phyloP scores from a whole-genome alignment of 2,113 vertebrate genomes.

The Tringa solitaria region DNA sequence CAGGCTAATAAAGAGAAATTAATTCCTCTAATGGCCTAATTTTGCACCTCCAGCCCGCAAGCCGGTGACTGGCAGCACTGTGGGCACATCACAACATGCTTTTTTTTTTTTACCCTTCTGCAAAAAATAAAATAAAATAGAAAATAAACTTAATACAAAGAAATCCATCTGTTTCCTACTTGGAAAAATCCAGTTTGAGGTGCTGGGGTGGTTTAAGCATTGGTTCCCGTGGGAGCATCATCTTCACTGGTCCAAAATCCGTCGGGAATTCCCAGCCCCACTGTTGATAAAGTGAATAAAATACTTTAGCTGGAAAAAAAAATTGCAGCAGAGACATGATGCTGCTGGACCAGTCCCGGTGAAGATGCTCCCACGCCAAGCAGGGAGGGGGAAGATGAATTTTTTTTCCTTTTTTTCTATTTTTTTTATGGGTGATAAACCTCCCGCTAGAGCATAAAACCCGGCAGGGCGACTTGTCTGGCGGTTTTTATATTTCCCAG shows the following conservation, averaged over 20 bases:
- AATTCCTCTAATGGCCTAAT: slow-evolving; percentile 82
- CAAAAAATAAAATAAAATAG: background rate
- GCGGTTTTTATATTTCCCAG: background rate
- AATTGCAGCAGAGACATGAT: background rate
- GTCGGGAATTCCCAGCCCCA: background rate
- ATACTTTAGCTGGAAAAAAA: background rate
- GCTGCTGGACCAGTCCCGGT: background rate
- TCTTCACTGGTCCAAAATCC: background rate
- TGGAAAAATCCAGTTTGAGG: background rate
- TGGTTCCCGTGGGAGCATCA: background rate
- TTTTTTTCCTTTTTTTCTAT: background rate
- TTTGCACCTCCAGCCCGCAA: slow-evolving; percentile 71
- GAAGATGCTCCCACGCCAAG: background rate
- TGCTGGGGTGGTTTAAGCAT: background rate
- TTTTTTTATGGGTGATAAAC: slow-evolving; percentile 47
- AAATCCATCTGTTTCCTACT: background rate
- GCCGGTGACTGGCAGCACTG: background rate
- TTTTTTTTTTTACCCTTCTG: background rate
- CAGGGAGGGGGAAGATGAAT: background rate
- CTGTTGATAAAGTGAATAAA: background rate
- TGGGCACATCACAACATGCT: background rate
- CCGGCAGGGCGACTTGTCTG: background rate
- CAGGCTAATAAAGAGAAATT: slow-evolving; percentile 82
- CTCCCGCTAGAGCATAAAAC: slow-evolving; percentile 28
- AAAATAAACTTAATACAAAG: background rate